phyloP scores from a whole-genome alignment of 2,113 vertebrate genomes.

The Pelecanus crispus region DNA sequence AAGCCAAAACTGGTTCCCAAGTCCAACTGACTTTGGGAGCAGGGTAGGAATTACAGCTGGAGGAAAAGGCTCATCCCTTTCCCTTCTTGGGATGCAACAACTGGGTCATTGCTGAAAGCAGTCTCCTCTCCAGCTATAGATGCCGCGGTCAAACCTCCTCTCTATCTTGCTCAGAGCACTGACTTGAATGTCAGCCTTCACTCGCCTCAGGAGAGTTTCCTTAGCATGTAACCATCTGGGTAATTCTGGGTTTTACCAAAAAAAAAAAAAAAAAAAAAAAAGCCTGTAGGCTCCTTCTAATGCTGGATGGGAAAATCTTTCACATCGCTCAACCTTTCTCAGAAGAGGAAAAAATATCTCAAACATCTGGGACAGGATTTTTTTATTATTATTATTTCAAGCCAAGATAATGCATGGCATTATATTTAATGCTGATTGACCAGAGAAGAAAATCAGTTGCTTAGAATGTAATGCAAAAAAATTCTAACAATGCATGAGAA shows the following conservation, averaged over 20 bases:
- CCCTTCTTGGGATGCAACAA: background rate
- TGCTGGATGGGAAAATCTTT: background rate
- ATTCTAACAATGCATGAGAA: constrained; percentile 38
- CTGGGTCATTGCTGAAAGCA: background rate
- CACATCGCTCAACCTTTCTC: background rate
- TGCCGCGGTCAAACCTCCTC: background rate
- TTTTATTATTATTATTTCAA: background rate
- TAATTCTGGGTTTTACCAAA: background rate
- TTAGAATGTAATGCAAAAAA: background rate
- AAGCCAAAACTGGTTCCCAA: background rate
- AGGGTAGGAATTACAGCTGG: background rate
- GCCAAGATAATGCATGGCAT: background rate
- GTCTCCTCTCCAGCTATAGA: background rate
- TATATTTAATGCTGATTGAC: constrained; percentile 12
- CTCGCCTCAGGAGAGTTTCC: background rate
- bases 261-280: background rate
- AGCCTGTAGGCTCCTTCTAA: background rate
- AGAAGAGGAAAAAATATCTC: background rate
- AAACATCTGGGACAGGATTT: background rate
- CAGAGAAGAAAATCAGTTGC: background rate
- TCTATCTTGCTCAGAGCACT: background rate
- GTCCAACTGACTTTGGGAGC: background rate
- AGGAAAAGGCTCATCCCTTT: background rate
- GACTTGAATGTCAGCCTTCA: background rate
- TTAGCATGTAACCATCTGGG: rapidly evolving